These are phyloP conservation scores for Tipula helvola DNA, from an alignment of 2,888 invertebrate genomes.

Conservation along the genomic window DNA sequence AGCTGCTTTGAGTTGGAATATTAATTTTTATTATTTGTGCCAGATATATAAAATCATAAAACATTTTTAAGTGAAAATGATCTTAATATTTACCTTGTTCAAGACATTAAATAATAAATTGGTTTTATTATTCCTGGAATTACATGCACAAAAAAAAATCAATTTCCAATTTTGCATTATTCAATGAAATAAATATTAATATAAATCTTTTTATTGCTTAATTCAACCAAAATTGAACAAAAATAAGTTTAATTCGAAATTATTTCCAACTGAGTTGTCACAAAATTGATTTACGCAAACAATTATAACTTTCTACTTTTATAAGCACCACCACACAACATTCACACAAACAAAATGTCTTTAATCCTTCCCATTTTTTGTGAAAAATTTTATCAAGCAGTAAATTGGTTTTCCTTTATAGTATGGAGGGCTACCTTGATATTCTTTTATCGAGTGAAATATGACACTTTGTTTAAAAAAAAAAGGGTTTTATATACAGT, in stretches of 20 bases:
- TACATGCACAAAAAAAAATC: background rate
- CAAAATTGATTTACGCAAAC: background rate
- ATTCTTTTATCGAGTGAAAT: background rate
- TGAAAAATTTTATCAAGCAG: background rate
- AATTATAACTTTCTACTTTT: background rate
- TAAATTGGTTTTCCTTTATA: background rate
- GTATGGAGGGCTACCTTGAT: background rate
- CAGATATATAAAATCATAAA: background rate
- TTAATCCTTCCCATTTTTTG: background rate
- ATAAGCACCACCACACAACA: background rate
- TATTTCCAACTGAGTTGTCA: conserved; percentile 4
- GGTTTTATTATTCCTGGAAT: background rate
- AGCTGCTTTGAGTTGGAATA: background rate
- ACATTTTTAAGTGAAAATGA: background rate
- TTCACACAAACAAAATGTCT: background rate
- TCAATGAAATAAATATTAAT: background rate
- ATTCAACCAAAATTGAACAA: background rate
- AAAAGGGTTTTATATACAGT: background rate
- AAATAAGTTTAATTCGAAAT: background rate
- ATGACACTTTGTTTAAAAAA: background rate
- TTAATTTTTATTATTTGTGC: background rate
- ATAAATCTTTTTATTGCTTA: background rate
- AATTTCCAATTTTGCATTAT: background rate
- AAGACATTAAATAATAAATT: background rate
- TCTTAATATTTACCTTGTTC: background rate